A percentile compares a stretch with the other conserved stretches of the same genome.
Conservation (phyloP, 2,888 invertebrate genomes). For the Andrena praecox region DNA sequence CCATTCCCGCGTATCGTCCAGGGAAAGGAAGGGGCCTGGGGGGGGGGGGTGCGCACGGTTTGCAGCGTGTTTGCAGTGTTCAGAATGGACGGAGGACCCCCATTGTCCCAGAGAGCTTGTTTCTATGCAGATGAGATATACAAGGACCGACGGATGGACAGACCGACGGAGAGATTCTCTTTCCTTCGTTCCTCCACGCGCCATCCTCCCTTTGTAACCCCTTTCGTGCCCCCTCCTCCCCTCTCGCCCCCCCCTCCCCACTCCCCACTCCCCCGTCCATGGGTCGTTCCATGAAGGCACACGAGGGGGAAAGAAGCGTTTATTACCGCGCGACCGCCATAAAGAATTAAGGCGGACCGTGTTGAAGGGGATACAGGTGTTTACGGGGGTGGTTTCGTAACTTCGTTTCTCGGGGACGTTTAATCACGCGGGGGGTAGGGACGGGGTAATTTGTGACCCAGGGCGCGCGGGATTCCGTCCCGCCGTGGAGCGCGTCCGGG, state of each 20-base stretch:
- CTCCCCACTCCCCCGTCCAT: not conserved
- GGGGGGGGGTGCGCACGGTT: slow-evolving; percentile 20
- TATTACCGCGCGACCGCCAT: slow-evolving; percentile 43
- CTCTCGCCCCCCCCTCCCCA: not conserved
- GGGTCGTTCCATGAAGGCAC: slow-evolving; percentile 15
- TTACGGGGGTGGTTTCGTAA: slow-evolving; percentile 43
- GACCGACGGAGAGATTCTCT: slow-evolving; percentile 68
- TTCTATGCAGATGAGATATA: slow-evolving; percentile 84
- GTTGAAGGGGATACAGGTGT: slow-evolving; percentile 41
- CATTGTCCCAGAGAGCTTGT: slow-evolving; percentile 83
- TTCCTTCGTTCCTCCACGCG: slow-evolving; percentile 59
- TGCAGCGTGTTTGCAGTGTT: slow-evolving; percentile 81
- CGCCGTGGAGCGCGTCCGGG: too few relatives aligned
- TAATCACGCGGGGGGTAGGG: slow-evolving; percentile 23
- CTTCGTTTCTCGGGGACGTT: slow-evolving; percentile 31
- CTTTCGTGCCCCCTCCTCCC: not conserved
- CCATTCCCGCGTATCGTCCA: slow-evolving; percentile 74
- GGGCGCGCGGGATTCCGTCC: too few relatives aligned
- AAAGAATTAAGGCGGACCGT: slow-evolving; percentile 35
- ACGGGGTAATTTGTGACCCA: slow-evolving; percentile 37
- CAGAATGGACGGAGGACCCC: slow-evolving; percentile 80
- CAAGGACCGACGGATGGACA: slow-evolving; percentile 67
- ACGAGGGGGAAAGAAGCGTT: slow-evolving; percentile 20
- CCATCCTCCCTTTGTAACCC: slow-evolving; percentile 26
- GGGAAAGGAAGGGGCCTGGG: slow-evolving; percentile 71